Conservation (phyloP, 2,797 vertebrate species). For the Rhinella marina region DNA sequence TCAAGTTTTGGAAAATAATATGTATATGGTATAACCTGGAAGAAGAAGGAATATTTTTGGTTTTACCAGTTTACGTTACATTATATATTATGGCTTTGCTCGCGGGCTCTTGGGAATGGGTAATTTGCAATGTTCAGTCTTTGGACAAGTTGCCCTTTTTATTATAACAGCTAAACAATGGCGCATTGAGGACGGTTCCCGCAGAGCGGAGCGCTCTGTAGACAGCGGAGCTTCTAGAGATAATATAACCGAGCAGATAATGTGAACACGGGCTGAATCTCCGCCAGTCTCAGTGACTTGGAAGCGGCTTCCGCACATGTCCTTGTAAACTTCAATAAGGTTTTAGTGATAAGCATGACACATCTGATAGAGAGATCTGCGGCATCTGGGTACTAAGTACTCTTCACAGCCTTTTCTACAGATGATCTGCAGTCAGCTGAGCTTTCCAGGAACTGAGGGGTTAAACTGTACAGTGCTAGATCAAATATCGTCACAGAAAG, state of each 20-base stretch:
- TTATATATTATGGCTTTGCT: neutral
- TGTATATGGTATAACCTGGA: neutral
- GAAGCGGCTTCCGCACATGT: slow-evolving; percentile 39
- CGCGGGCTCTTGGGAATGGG: neutral
- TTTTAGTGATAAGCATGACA: slow-evolving; percentile 28
- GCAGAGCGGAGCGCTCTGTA: no score
- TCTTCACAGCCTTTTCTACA: neutral
- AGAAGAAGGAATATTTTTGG: neutral
- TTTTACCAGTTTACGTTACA: neutral
- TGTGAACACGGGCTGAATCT: slow-evolving; percentile 34
- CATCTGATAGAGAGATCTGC: slow-evolving; percentile 26
- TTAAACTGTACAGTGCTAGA: neutral
- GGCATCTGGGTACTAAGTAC: neutral
- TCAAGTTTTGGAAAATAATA: neutral
- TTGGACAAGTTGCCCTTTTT: slow-evolving; percentile 17
- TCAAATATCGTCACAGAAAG: neutral
- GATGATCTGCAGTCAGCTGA: neutral
- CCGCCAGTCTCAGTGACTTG: slow-evolving; percentile 40
- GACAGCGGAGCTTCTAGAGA: neutral
- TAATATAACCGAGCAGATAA: slow-evolving; percentile 37
- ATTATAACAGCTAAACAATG: slow-evolving; percentile 3
- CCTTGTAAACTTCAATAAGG: slow-evolving; percentile 53
- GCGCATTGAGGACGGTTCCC: neutral
- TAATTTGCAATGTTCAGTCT: slow-evolving; percentile 13
- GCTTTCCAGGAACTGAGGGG: neutral